These are phyloP conservation scores for Hephaestus fuliginosus DNA, from an alignment of 2,797 vertebrate species.

Conservation along the genomic window DNA sequence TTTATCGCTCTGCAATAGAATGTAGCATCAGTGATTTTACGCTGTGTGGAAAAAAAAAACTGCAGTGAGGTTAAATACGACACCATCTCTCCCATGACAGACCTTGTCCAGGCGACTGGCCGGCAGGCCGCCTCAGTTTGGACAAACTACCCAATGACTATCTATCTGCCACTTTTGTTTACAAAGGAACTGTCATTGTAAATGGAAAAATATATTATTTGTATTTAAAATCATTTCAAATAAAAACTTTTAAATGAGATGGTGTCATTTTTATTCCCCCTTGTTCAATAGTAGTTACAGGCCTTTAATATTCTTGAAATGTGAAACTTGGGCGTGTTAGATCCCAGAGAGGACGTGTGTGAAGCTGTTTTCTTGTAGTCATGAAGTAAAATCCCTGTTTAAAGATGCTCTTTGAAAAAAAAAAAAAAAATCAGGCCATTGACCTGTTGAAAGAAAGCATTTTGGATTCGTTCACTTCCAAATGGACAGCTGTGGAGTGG, in stretches of 20 bases:
- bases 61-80: slow-evolving; percentile 77
- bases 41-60: slow-evolving; percentile 71
- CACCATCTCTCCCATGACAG: slow-evolving; percentile 64
- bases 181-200: slow-evolving; percentile 93
- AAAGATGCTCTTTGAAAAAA: not conserved
- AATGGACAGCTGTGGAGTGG: not conserved
- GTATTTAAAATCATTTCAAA: slow-evolving; percentile 96
- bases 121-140: slow-evolving; percentile 51
- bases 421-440: not conserved
- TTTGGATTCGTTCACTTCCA: not conserved
- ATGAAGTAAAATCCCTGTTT: not conserved
- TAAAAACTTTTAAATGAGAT: slow-evolving; percentile 91
- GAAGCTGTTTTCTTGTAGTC: not conserved
- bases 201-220: slow-evolving; percentile 94
- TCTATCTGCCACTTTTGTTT: slow-evolving; percentile 90
- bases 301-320: not conserved
- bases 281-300: fast-evolving
- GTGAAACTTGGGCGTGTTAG: not conserved
- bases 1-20: slow-evolving; percentile 82
- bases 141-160: slow-evolving; percentile 81
- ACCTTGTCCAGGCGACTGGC: slow-evolving; percentile 47
- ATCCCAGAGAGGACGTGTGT: not conserved
- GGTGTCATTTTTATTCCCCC: not conserved
- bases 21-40: slow-evolving; percentile 84
- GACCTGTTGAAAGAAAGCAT: too few species aligned